Base-by-base conservation (phyloP, 2,888 invertebrate species). In the Gordius sp. region DNA sequence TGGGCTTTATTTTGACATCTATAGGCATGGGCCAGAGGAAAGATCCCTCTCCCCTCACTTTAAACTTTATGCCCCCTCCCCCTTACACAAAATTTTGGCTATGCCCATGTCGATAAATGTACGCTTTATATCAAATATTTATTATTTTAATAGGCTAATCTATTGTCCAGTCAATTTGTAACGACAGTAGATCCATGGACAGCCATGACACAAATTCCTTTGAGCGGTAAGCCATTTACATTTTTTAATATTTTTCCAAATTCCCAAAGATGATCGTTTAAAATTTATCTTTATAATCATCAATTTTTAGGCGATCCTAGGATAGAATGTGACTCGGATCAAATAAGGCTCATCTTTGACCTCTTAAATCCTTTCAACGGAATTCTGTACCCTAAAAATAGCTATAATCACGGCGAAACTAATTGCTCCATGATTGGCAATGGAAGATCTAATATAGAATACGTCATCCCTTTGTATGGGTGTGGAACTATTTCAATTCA, bases 401-500 rank as follows among this genome's bases (percentile, higher is more conserved):
- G 28, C 27, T 54, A 54, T 27, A 28, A 54, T 27, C 55, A 25
- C 16, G 55, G 55, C 4, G 55, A 54, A 25, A 27, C 16, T 4
- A 28, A 54, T 16, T 54, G 55, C 27, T 27, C 28, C 13, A 8
- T 54, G 2, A 28, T 27, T 26, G 55, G 55, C 27, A 13, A 20
- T 4, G 55, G 55, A n/a, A 28, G 8, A 27, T 26, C 26, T 27
- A 54, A 16, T 27, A 8, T 54, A 8, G 55, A 24, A 8, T 54
- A 54, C 28, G 23, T 4, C 4, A 54, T 54, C 8, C 55, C 55
- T 8, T 20, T 54, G 4, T 54, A 54, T 23, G 55, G 27, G 25
- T 54, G 55, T 28, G 55, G 55, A 8, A 54, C 55, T 20, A 54
- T 54, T 26, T 54, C 55, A 25, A 54, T 54, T 16, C 55, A 54